Evolutionary conservation across 2,797 vertebrate genomes (phyloP).

Genomic region (Falco berigora): DNA sequence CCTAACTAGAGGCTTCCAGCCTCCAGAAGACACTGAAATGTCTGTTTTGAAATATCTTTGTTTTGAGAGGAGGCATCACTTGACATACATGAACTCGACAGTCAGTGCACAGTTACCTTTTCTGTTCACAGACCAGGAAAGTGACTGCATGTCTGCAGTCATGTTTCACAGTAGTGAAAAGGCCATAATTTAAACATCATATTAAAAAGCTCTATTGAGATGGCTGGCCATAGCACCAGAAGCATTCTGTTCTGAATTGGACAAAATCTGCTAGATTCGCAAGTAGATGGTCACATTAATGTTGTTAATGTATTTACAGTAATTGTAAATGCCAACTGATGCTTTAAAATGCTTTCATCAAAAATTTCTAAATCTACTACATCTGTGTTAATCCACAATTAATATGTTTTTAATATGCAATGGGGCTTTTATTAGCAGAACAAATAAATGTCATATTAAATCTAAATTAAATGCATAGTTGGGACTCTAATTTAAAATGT

Average conservation of each 20-base stretch:
- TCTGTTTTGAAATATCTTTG: neutral
- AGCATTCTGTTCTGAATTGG: neutral
- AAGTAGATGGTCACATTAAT: neutral
- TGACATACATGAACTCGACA: neutral
- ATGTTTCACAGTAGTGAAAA: neutral
- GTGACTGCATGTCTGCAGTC: neutral
- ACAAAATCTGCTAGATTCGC: neutral
- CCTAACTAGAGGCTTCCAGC: neutral
- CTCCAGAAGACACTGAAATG: neutral
- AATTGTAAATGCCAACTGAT: neutral
- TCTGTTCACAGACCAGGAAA: neutral
- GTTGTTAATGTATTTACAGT: neutral
- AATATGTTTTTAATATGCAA: constrained; percentile 44
- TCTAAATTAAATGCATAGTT: constrained; percentile 28
- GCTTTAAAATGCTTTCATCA: neutral
- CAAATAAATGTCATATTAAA: constrained; percentile 40
- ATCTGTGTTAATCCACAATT: constrained; percentile 30
- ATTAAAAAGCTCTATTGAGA: neutral
- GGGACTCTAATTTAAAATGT: constrained; percentile 13
- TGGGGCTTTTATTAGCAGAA: constrained; percentile 31
- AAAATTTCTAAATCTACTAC: constrained; percentile 17
- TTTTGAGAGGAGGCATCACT: neutral
- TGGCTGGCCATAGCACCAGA: neutral
- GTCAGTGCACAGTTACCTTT: neutral
- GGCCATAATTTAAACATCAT: neutral